phyloP scores from a whole-genome alignment of 2,888 invertebrate genomes.

The Tenodera sinensis region DNA sequence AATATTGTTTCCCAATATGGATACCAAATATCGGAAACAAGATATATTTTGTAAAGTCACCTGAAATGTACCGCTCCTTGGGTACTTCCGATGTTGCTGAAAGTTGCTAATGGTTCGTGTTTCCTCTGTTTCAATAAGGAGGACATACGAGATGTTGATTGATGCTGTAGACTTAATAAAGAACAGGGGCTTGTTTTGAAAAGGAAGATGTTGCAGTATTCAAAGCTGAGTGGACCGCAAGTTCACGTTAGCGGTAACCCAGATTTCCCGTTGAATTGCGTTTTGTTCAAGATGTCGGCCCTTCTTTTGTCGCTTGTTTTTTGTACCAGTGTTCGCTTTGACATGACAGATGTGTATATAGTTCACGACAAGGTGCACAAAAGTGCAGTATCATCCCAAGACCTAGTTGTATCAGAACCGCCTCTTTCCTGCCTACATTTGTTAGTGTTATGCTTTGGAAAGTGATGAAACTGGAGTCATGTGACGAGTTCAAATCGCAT shows the following conservation, averaged over 20 bases:
- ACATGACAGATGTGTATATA: neutral
- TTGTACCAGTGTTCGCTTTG: neutral
- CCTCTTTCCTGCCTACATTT: neutral
- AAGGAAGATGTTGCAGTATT: neutral
- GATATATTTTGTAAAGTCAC: too few relatives aligned
- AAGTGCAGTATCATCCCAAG: neutral
- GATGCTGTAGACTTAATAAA: too few relatives aligned
- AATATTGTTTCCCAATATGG: too few relatives aligned
- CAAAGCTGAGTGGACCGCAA: neutral
- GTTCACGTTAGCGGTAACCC: neutral
- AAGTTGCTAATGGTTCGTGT: too few relatives aligned
- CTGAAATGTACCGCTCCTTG: too few relatives aligned
- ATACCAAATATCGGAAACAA: too few relatives aligned
- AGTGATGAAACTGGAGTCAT: neutral
- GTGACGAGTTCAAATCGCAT: too few relatives aligned
- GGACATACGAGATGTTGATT: too few relatives aligned
- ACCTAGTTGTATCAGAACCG: neutral
- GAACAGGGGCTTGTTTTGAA: too few relatives aligned
- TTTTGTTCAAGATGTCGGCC: neutral
- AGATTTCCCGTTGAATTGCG: slow-evolving; percentile 2
- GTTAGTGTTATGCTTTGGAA: neutral
- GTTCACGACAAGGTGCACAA: neutral
- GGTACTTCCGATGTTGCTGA: too few relatives aligned
- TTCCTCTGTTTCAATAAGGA: too few relatives aligned
- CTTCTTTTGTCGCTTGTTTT: neutral